Conservation (phyloP, 2,888 invertebrate genomes). For the Phytoseiulus persimilis region DNA sequence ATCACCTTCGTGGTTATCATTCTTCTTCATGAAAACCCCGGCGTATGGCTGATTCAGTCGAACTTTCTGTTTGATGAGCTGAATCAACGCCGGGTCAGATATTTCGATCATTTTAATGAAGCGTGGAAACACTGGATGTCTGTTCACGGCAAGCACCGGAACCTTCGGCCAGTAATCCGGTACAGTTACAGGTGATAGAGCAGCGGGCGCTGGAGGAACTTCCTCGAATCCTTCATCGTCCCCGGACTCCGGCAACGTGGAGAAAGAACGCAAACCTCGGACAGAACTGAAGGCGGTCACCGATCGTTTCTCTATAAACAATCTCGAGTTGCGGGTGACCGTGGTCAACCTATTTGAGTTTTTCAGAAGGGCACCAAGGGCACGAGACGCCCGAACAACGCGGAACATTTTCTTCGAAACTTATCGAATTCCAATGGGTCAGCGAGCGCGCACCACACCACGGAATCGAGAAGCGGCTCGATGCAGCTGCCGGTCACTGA, state of each 20-base stretch:
- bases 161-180: slow-evolving; percentile 95
- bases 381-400: slow-evolving; percentile 17
- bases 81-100: slow-evolving; percentile 60
- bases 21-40: slow-evolving; percentile 88
- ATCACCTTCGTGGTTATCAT: slow-evolving; percentile 76
- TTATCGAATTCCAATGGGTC: background rate
- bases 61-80: slow-evolving; percentile 82
- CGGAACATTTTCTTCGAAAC: background rate
- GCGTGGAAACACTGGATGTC: slow-evolving; percentile 93
- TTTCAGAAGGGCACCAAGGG: background rate
- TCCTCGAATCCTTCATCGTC: slow-evolving; percentile 10
- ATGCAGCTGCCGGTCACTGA: background rate
- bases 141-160: slow-evolving; percentile 82
- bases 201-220: background rate
- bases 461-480: background rate
- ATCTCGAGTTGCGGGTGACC: background rate
- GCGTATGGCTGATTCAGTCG: slow-evolving; percentile 92
- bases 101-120: slow-evolving; percentile 91
- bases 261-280: slow-evolving; percentile 7
- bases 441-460: background rate
- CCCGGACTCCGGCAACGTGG: background rate
- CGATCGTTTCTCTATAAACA: background rate
- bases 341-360: background rate
- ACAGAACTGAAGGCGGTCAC: background rate
- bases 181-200: slow-evolving; percentile 62